Conservation (phyloP, 2,113 vertebrate species). For the Rhinoptilus africanus region DNA sequence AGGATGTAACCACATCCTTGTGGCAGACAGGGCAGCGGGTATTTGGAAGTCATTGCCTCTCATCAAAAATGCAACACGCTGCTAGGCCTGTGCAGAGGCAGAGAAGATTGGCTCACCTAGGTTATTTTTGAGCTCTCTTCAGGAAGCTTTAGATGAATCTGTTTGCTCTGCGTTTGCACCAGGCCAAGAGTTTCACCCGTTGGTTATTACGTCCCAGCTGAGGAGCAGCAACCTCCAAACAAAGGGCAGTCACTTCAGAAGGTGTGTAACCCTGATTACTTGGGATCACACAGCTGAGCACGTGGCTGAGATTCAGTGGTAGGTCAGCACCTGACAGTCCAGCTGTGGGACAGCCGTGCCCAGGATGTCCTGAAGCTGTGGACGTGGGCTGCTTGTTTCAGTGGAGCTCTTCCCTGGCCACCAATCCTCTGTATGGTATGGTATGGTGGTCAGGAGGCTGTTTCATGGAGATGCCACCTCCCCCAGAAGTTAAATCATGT, state of each 20-base stretch:
- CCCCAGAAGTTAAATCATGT: background rate
- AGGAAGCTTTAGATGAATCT: background rate
- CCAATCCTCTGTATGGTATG: accelerated
- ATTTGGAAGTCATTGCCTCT: background rate
- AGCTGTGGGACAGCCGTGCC: background rate
- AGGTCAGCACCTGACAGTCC: background rate
- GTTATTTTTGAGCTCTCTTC: background rate
- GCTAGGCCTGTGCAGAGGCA: background rate
- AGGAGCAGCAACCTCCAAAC: background rate
- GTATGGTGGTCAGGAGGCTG: background rate
- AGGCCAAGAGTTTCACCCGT: background rate
- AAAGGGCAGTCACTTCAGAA: background rate
- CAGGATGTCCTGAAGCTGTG: background rate
- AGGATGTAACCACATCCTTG: background rate
- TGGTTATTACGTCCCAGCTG: background rate
- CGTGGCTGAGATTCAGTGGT: background rate
- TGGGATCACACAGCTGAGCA: background rate
- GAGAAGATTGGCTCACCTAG: background rate
- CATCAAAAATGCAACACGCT: background rate
- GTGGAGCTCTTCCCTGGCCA: background rate
- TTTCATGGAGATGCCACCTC: background rate
- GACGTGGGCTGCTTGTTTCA: background rate
- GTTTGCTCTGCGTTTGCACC: background rate
- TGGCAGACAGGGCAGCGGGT: background rate
- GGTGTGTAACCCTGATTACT: background rate